Evolutionary conservation across 2,113 vertebrate species (phyloP), one percentile per base, ranked within the genome.

Genomic region (Chitala chitala): DNA sequence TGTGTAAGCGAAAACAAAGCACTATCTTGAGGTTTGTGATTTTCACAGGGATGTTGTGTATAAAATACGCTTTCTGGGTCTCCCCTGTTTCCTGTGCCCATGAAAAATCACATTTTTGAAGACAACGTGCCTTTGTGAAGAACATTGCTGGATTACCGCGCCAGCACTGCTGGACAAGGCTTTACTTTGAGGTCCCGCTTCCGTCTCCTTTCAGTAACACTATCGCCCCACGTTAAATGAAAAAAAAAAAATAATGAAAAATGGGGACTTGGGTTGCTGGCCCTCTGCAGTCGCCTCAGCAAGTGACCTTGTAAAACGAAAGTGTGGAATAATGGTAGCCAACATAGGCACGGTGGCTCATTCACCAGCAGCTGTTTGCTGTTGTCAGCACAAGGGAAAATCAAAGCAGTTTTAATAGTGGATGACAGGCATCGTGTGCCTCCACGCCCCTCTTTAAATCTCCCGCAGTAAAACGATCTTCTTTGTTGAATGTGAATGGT

Each of bases 361-460:
- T 96, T 96, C 94, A 93, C 92, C 94, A 92, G 90, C 92, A 92
- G 92, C 93, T 95, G 94, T 92, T 94, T 91, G 91, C 88, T 85
- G 79, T 89, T 90, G 88, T 93, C 92, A 91, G 91, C 90, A 92
- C 87, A 89, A 92, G 92, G 87, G 82, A 85, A 88, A 92, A 92
- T 93, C 91, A 91, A 90, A 93, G 84, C 84, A 84, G 86, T 56
- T 82, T 88, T 94, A 94, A 94, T 86, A 79, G 87, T 78, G 79
- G 89, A 82, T 86, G 92, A 94, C 91, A 92, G 87, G 90, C 90
- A 87, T 90, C 86, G 77, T 89, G 88, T 92, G 86, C 86, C 90
- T 87, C 90, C 73, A 56, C 76, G 84, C 77, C 81, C 84, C 84
- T 81, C 74, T 70, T 81, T 86, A 84, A 86, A 88, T 87, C 85